Percentiles rank a stretch among this genome's conserved stretches.
Conservation (phyloP, 2,113 vertebrate genomes). For the Rhinolophus sinicus region DNA sequence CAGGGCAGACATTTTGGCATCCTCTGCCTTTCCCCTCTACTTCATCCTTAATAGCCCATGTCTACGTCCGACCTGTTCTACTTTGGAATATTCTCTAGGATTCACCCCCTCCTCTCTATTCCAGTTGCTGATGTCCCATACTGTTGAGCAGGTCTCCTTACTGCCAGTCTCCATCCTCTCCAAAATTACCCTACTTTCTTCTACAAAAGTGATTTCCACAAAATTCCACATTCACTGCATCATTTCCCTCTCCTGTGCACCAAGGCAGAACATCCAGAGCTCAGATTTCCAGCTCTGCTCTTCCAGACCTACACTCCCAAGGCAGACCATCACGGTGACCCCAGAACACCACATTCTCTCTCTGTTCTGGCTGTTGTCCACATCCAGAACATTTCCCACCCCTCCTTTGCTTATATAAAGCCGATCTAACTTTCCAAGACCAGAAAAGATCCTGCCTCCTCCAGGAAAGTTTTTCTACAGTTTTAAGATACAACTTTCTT, state of each 20-base stretch:
- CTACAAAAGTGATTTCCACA: not conserved
- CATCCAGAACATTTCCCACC: not conserved
- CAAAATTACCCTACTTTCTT: slow-evolving; percentile 21
- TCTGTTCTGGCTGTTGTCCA: not conserved
- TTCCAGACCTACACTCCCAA: not conserved
- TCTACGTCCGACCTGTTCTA: not conserved
- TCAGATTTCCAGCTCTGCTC: not conserved
- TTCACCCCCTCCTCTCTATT: not conserved
- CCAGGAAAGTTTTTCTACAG: slow-evolving; percentile 14
- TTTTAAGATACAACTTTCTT: slow-evolving; percentile 30
- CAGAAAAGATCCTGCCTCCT: slow-evolving; percentile 15
- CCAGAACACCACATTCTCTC: not conserved
- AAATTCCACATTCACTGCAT: not conserved
- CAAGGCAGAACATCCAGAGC: not conserved
- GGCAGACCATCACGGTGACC: not conserved
- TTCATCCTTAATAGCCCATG: not conserved
- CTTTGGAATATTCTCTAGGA: not conserved
- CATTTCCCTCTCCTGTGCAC: not conserved
- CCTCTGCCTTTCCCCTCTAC: not conserved
- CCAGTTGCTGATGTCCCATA: not conserved
- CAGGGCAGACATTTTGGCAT: not conserved
- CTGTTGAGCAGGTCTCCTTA: not conserved
- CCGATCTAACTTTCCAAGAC: slow-evolving; percentile 22
- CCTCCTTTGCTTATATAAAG: slow-evolving; percentile 23
- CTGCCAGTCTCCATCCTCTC: not conserved